phyloP scores from a whole-genome alignment of 2,113 vertebrate genomes.

The Gambusia affinis region DNA sequence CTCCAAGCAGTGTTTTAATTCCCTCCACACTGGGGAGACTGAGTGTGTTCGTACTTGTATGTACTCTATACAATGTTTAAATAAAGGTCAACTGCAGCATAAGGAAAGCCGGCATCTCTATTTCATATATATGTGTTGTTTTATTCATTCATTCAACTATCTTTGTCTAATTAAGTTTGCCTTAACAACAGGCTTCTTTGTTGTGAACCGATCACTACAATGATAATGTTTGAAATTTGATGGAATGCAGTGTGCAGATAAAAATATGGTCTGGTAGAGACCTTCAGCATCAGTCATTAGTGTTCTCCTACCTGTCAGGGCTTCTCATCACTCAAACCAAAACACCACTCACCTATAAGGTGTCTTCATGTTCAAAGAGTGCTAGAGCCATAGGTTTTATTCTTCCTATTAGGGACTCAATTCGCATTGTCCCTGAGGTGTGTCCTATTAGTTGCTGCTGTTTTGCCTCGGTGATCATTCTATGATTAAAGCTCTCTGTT shows the following conservation, averaged over 20 bases:
- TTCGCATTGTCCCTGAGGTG: slow-evolving; percentile 53
- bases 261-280: slow-evolving; percentile 11
- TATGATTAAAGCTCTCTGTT: slow-evolving; percentile 66
- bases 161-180: background rate
- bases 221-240: background rate
- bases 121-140: background rate
- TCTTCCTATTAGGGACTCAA: slow-evolving; percentile 46
- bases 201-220: background rate
- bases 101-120: background rate
- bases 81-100: slow-evolving; percentile 18
- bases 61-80: slow-evolving; percentile 8
- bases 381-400: slow-evolving; percentile 53
- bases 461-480: slow-evolving; percentile 61
- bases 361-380: slow-evolving; percentile 66
- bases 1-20: slow-evolving; percentile 62
- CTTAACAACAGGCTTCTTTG: slow-evolving; percentile 10
- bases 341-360: slow-evolving; percentile 53
- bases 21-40: slow-evolving; percentile 37
- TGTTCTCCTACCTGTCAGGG: slow-evolving; percentile 53
- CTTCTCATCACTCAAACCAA: slow-evolving; percentile 49
- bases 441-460: slow-evolving; percentile 53
- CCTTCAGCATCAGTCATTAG: slow-evolving; percentile 50
- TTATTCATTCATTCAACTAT: background rate
- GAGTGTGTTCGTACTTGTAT: slow-evolving; percentile 41
- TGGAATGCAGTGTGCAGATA: background rate